phyloP scores from a whole-genome alignment of 2,888 invertebrate genomes.

The Amphimallon solstitiale region DNA sequence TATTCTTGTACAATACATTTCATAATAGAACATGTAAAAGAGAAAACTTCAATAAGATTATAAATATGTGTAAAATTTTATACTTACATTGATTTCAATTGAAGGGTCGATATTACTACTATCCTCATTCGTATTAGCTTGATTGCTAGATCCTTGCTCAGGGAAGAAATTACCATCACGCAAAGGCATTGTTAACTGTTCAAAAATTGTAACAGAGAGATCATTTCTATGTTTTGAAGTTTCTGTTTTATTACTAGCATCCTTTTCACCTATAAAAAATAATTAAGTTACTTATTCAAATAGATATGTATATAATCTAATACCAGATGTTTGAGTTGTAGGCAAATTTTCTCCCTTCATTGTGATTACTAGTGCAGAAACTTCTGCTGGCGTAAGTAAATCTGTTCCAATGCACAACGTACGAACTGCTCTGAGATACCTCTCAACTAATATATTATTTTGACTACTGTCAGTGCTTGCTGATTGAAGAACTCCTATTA shows the following conservation, averaged over 20 bases:
- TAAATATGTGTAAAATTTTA: background rate
- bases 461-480: constrained; percentile 52
- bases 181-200: constrained; percentile 77
- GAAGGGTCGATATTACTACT: constrained; percentile 62
- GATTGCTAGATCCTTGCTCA: constrained; percentile 59
- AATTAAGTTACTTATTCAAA: constrained; percentile 1
- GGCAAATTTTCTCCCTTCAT: constrained; percentile 77
- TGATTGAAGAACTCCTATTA: constrained; percentile 61
- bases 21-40: background rate
- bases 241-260: constrained; percentile 62
- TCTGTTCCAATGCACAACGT: constrained; percentile 78
- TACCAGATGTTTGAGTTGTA: constrained; percentile 62
- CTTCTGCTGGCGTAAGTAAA: constrained; percentile 78
- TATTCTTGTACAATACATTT: background rate
- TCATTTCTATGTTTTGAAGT: constrained; percentile 74
- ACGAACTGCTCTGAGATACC: constrained; percentile 73
- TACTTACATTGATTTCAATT: constrained; percentile 64
- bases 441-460: constrained; percentile 63
- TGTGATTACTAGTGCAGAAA: constrained; percentile 78
- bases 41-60: background rate
- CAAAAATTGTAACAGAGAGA: constrained; percentile 76
- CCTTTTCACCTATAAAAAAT: constrained; percentile 45
- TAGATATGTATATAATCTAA: background rate
- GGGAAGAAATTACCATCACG: constrained; percentile 65
- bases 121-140: constrained; percentile 61